A percentile compares a stretch with the other conserved stretches of the same genome.
Evolutionary conservation across 1,140 invertebrate genomes (phyloP).

Genomic region (Drosophila suzukii): DNA sequence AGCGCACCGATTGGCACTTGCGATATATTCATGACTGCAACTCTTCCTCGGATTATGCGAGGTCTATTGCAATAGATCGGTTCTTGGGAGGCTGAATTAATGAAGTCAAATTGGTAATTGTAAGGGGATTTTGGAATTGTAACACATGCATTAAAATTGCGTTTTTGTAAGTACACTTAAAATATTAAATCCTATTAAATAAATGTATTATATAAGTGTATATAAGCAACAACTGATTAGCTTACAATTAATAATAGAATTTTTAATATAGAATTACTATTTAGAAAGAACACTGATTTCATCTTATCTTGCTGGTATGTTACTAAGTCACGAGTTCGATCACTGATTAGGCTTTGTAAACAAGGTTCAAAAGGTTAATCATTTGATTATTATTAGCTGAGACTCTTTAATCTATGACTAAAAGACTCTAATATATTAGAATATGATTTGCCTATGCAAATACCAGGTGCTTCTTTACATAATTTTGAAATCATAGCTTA

Average conservation of each 20-base stretch:
- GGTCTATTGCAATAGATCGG: not conserved
- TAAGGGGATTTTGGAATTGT: too few relatives aligned
- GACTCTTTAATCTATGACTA: not conserved
- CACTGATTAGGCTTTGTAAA: conserved; percentile 1
- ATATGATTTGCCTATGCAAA: too few relatives aligned
- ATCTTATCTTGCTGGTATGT: not conserved
- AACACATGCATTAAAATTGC: too few relatives aligned
- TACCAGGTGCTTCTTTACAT: too few relatives aligned
- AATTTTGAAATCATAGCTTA: too few relatives aligned
- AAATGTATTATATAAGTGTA: too few relatives aligned
- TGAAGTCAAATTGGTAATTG: not conserved
- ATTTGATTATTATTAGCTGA: not conserved
- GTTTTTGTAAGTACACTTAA: too few relatives aligned
- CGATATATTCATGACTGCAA: conserved; percentile 20
- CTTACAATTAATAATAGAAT: too few relatives aligned
- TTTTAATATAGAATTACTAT: too few relatives aligned
- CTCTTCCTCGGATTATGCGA: not conserved
- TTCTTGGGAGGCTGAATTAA: not conserved
- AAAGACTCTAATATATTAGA: too few relatives aligned
- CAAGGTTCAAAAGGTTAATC: not conserved
- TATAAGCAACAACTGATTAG: too few relatives aligned
- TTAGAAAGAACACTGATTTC: not conserved
- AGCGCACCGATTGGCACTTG: conserved; percentile 24
- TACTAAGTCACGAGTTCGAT: conserved; percentile 1
- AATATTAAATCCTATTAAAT: too few relatives aligned